Conservation (phyloP, 2,797 vertebrate genomes). For the Chelon labrosus region DNA sequence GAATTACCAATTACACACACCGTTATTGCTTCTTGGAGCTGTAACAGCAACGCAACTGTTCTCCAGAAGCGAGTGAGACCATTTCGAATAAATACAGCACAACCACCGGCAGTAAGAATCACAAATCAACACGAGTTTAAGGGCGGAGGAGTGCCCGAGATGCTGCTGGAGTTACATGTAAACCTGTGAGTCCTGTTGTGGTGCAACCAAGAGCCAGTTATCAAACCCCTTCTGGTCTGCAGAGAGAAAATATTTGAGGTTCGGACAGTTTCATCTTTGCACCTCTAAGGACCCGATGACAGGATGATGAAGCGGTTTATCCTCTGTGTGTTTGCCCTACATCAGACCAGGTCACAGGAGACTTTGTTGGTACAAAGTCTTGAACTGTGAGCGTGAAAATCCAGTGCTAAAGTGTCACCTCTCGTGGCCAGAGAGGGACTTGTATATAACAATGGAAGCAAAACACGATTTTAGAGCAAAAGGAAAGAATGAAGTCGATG, state of each 20-base stretch:
- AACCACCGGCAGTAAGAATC: neutral
- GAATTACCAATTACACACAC: conserved; percentile 14
- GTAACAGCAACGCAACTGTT: neutral
- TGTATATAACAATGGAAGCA: neutral
- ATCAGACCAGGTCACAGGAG: conserved; percentile 53
- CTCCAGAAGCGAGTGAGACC: neutral
- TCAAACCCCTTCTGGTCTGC: conserved; percentile 36
- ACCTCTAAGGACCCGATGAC: conserved; percentile 59
- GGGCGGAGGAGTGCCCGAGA: neutral
- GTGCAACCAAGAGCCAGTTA: conserved; percentile 33
- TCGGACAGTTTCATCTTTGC: neutral
- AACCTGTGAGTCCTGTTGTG: conserved; percentile 14
- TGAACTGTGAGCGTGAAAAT: conserved; percentile 41
- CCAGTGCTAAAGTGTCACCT: neutral
- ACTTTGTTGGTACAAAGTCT: conserved; percentile 9
- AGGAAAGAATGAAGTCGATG: neutral
- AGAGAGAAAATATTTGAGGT: conserved; percentile 47
- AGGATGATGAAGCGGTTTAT: conserved; percentile 70
- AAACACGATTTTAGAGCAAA: neutral
- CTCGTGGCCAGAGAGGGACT: too few species aligned
- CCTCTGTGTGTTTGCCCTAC: conserved; percentile 52
- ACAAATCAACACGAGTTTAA: conserved; percentile 3
- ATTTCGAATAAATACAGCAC: neutral
- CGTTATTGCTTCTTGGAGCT: neutral
- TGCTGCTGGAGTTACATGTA: conserved; percentile 1